A percentile compares a stretch with the other conserved stretches of the same genome.
Conservation (phyloP, 37 sponge, comb jelly and placozoan genomes). For the Beroe forskalii region DNA sequence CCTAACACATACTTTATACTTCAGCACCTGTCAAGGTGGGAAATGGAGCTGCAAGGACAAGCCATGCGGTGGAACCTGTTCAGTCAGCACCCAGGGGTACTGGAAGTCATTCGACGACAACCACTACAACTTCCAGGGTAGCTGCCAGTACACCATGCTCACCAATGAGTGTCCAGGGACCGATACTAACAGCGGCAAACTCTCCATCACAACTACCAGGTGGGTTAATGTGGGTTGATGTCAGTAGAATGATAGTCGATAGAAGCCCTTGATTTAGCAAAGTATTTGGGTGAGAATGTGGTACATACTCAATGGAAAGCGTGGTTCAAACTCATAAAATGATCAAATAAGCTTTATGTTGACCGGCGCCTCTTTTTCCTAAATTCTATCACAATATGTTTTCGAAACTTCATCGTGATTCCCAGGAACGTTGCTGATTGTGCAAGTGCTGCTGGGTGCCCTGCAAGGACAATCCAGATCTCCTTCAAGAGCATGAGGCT, state of each 20-base stretch:
- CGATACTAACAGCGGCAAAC: neutral
- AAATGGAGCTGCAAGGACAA: conserved; percentile 19
- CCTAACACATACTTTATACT: too few relatives aligned
- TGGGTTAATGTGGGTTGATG: neutral
- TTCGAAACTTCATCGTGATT: too few relatives aligned
- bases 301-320: too few relatives aligned
- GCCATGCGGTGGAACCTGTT: conserved; percentile 36
- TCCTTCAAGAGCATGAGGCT: neutral
- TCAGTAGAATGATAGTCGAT: neutral
- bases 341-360: too few relatives aligned
- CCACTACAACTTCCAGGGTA: conserved; percentile 17
- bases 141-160: conserved; percentile 15
- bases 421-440: conserved; percentile 15
- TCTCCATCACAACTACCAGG: neutral
- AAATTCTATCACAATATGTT: too few relatives aligned
- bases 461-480: neutral
- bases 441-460: neutral
- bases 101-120: conserved; percentile 21
- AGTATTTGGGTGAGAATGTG: too few relatives aligned
- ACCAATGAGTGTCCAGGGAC: neutral
- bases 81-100: conserved; percentile 16
- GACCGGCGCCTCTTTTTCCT: too few relatives aligned
- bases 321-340: too few relatives aligned
- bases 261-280: too few relatives aligned
- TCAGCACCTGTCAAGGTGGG: conserved; percentile 31